phyloP scores from a whole-genome alignment of 2,113 vertebrate genomes.

The Haliaeetus leucogaster region DNA sequence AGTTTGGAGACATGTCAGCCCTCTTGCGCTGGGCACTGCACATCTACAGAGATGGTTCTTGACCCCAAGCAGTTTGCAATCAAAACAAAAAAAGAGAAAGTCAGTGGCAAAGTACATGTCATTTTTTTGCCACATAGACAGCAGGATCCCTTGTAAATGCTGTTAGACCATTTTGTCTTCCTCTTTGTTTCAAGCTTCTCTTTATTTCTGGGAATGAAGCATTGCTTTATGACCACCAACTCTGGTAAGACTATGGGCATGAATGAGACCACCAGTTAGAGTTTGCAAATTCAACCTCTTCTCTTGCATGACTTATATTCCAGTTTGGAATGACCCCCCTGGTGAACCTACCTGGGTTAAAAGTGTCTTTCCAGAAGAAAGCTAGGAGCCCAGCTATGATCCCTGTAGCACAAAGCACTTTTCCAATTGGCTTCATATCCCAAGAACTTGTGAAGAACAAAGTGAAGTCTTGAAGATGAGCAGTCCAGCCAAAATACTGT shows the following conservation, averaged over 20 bases:
- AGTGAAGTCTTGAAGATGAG: not conserved
- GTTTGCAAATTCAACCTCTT: not conserved
- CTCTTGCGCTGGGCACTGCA: not conserved
- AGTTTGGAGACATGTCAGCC: not conserved
- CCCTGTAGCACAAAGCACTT: not conserved
- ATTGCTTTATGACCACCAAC: not conserved
- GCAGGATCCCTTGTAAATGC: not conserved
- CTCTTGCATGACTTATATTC: not conserved
- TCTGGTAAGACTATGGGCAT: not conserved
- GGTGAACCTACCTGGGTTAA: slow-evolving; percentile 63
- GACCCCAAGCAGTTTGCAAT: not conserved
- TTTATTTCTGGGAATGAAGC: not conserved
- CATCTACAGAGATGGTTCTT: not conserved
- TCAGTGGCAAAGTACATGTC: not conserved
- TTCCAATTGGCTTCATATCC: not conserved
- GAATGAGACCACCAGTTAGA: not conserved
- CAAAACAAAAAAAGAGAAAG: not conserved
- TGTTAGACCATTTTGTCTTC: not conserved
- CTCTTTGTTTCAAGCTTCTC: not conserved
- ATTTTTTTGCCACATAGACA: not conserved
- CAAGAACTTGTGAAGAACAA: not conserved
- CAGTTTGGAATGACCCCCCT: not conserved
- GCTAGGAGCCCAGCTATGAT: not conserved
- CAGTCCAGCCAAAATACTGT: not conserved
- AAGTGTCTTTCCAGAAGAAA: slow-evolving; percentile 69